Conservation (phyloP, 2,888 invertebrate genomes). For the Drosophila merina region DNA sequence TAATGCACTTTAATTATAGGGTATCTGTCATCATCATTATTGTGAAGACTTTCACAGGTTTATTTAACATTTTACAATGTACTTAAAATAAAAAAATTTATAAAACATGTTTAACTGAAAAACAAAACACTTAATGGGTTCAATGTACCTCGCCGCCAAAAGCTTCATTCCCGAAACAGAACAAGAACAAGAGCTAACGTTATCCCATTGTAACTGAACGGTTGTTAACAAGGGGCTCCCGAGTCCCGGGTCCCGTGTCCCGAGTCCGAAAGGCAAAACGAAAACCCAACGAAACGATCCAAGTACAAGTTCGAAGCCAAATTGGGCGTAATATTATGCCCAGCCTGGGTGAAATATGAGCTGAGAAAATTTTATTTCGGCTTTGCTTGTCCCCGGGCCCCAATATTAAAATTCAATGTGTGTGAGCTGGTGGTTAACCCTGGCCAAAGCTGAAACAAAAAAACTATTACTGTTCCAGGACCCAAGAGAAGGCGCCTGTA, state of each 20-base stretch:
- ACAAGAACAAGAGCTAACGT: conserved; percentile 57
- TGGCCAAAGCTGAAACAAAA: background rate
- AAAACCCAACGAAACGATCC: conserved; percentile 35
- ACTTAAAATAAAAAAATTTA: too few relatives aligned
- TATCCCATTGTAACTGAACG: conserved; percentile 73
- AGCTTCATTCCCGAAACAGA: conserved; percentile 38
- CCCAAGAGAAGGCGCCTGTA: conserved; percentile 2
- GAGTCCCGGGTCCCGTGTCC: conserved; percentile 54
- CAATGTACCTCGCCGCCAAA: conserved; percentile 7
- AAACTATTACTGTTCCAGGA: background rate
- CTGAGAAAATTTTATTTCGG: conserved; percentile 76
- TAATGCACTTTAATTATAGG: conserved; percentile 15
- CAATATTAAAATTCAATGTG: conserved; percentile 57
- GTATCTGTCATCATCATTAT: too few relatives aligned
- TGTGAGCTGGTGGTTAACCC: conserved; percentile 2
- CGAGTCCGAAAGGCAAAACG: conserved; percentile 54
- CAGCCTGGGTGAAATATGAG: conserved; percentile 75
- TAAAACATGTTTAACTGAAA: background rate
- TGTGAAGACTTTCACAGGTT: too few relatives aligned
- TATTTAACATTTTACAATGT: too few relatives aligned
- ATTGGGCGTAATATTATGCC: conserved; percentile 76
- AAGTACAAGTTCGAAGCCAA: conserved; percentile 66
- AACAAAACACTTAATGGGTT: background rate
- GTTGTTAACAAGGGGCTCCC: conserved; percentile 72
- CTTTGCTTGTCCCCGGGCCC: conserved; percentile 49